Base-by-base conservation (phyloP, 2,888 invertebrate species). In the Allygus modestus region DNA sequence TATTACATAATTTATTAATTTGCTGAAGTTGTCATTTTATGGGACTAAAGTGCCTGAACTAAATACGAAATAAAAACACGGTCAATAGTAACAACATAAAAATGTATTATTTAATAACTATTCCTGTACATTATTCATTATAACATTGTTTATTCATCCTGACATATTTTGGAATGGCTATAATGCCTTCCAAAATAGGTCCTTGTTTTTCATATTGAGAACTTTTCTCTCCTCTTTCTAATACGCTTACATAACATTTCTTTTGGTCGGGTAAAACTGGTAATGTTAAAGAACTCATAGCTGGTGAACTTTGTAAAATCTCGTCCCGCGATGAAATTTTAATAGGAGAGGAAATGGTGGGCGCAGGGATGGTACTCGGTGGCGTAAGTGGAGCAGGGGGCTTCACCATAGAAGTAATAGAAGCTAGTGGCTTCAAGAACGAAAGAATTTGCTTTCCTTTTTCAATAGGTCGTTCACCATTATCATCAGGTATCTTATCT, bases 131-230 rank as follows among this genome's bases (percentile, higher is more conserved):
- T 46, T 15, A 17, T 15, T 46, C 46, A 46, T 7, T 11, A 46
- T 37, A 15, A 11, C 46, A 28, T 65, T 65, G 12, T 65, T 65
- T 28, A 28, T 65, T 65, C 12, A 65, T 65, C 15, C 31, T 65
- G 12, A 65, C 15, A 65, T 65, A 31, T 28, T 65, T 65, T 15
- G 65, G 65, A 28, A 65, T 65, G 0, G 65, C 65, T 12, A 65
- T 31, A 65, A 65, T 65, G 7, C 65, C 65, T 31, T 65, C 28
- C 31, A 65, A 28, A 28, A 65, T 65, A 65, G 65, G 31, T 15
- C 7, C 15, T 15, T 15, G 1, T 65, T 9, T 65, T 2, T 28
- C 15, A 65, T 31, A 0, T 15, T 65, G 26, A 28, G 58, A 58
- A 58, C 26, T 58, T 0, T 9, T 23, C 23, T 58, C 9, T 23